Percentiles rank a stretch among this genome's conserved stretches.
Evolutionary conservation across 2,797 vertebrate genomes (phyloP).

Genomic region (Peromyscus eremicus): DNA sequence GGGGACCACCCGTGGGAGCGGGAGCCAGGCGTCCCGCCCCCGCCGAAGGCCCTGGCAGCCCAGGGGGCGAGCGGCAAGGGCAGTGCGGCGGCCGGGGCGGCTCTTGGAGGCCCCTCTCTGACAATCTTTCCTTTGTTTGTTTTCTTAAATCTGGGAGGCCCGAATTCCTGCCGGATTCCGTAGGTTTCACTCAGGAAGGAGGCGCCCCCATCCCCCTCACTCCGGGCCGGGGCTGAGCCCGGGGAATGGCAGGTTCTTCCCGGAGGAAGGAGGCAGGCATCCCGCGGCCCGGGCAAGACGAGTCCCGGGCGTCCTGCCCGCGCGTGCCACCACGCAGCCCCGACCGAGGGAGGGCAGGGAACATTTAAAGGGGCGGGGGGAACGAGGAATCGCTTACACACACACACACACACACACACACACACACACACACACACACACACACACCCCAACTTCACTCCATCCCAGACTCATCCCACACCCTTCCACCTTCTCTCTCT

Average conservation of each 20-base stretch:
- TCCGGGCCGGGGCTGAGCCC: slow-evolving; percentile 29
- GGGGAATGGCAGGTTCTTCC: slow-evolving; percentile 43
- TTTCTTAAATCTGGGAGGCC: slow-evolving; percentile 85
- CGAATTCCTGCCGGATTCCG: slow-evolving; percentile 86
- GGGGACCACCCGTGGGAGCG: slow-evolving; percentile 74
- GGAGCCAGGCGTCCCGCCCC: slow-evolving; percentile 47
- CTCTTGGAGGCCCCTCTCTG: slow-evolving; percentile 78
- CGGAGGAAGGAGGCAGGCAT: neutral
- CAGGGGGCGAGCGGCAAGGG: slow-evolving; percentile 73
- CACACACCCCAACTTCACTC: neutral
- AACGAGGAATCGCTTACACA: neutral
- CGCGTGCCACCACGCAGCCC: slow-evolving; percentile 48
- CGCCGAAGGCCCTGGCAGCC: slow-evolving; percentile 73
- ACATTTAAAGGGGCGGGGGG: neutral
- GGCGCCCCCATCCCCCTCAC: slow-evolving; percentile 73
- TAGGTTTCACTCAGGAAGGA: slow-evolving; percentile 81
- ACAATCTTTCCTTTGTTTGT: slow-evolving; percentile 88
- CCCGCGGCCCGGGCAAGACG: neutral
- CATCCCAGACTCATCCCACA: neutral
- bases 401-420: neutral
- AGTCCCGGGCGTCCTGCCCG: slow-evolving; percentile 71
- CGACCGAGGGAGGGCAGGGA: neutral
- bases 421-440: neutral
- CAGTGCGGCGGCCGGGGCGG: slow-evolving; percentile 62
- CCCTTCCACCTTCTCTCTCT: neutral